Evolutionary conservation across 2,113 vertebrate genomes (phyloP).

Genomic region (Calypte anna): DNA sequence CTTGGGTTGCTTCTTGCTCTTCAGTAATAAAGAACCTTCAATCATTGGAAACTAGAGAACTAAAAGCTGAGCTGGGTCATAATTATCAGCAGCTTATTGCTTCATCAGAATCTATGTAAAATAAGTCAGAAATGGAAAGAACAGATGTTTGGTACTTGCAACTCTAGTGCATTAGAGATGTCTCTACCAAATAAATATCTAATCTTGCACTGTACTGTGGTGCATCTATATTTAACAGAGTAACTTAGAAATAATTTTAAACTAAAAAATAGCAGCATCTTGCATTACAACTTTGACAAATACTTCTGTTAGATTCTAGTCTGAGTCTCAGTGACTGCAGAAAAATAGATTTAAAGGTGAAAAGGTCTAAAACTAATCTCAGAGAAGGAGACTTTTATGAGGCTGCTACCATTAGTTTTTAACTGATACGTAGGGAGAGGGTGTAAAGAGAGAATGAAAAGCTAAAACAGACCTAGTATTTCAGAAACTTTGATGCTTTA

Average conservation of each 20-base stretch:
- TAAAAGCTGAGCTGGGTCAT: background rate
- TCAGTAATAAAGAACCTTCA: background rate
- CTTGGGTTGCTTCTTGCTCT: background rate
- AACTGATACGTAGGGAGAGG: background rate
- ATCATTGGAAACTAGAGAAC: background rate
- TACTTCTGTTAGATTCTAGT: background rate
- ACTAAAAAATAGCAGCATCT: background rate
- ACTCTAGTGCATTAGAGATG: background rate
- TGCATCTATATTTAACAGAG: background rate
- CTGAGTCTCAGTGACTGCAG: background rate
- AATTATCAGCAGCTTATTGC: conserved; percentile 20
- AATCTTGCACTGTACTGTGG: background rate
- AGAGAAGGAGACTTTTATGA: background rate
- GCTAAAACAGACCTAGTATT: background rate
- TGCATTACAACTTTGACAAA: background rate
- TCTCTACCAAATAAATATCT: background rate
- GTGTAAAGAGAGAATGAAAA: background rate
- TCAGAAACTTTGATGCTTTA: background rate
- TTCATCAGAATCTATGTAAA: conserved; percentile 36
- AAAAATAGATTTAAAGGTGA: background rate
- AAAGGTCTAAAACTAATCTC: background rate
- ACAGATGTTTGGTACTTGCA: conserved; percentile 30
- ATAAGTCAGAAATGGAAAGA: background rate
- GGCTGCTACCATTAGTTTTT: background rate
- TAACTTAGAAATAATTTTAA: background rate